Evolutionary conservation across 2,113 vertebrate genomes (phyloP).

Genomic region (Neodon shergylaensis): DNA sequence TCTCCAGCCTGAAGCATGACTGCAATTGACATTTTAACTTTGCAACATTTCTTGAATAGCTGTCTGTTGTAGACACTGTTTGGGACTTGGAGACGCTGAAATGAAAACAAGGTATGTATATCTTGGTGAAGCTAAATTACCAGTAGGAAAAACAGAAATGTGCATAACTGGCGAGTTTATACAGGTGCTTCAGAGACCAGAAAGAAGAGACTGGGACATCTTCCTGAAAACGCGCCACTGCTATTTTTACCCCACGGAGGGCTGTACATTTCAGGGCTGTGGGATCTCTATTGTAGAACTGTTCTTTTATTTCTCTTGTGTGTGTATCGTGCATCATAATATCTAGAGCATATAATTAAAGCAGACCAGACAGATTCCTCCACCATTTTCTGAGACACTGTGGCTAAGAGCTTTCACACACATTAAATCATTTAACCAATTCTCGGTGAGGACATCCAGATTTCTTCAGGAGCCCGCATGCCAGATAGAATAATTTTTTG

Average conservation of each 20-base stretch:
- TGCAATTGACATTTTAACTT: neutral
- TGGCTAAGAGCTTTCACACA: slow-evolving; percentile 63
- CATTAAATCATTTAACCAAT: slow-evolving; percentile 75
- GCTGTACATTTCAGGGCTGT: neutral
- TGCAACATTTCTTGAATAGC: neutral
- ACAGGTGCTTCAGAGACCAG: neutral
- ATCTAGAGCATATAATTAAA: slow-evolving; percentile 65
- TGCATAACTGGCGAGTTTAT: neutral
- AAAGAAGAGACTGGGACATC: neutral
- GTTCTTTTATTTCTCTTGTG: slow-evolving; percentile 56
- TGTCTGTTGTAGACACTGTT: neutral
- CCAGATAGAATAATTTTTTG: slow-evolving; percentile 78
- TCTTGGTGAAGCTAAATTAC: neutral
- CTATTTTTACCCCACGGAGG: neutral
- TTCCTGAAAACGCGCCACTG: neutral
- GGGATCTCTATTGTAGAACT: neutral
- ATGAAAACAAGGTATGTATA: neutral
- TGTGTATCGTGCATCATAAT: slow-evolving; percentile 14
- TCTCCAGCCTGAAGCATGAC: neutral
- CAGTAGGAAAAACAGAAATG: neutral
- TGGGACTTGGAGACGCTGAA: neutral
- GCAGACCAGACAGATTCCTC: slow-evolving; percentile 46
- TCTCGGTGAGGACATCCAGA: slow-evolving; percentile 65
- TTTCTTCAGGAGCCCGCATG: slow-evolving; percentile 70
- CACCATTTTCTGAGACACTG: slow-evolving; percentile 45